These are phyloP conservation scores for Helicoverpa zea DNA, from an alignment of 1,140 invertebrate species.

Conservation along the genomic window DNA sequence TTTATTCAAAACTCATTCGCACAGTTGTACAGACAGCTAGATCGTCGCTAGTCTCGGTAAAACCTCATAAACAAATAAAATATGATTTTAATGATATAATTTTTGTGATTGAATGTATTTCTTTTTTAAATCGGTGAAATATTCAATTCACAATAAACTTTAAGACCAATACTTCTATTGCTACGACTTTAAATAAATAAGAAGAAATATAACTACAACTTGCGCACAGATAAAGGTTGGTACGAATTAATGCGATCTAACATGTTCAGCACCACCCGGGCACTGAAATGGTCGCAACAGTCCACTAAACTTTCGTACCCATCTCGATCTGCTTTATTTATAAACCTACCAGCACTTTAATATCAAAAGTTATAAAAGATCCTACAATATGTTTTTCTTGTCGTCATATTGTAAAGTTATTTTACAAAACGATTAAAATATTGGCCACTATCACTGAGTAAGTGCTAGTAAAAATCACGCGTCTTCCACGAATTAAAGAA, in stretches of 20 bases:
- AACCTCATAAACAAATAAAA: slow-evolving; percentile 75
- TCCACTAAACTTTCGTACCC: slow-evolving; percentile 76
- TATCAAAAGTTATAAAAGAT: slow-evolving; percentile 86
- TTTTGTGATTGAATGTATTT: slow-evolving; percentile 61
- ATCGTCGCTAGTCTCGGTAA: slow-evolving; percentile 74
- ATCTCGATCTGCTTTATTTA: slow-evolving; percentile 75
- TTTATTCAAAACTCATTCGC: slow-evolving; percentile 83
- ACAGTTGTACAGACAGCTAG: slow-evolving; percentile 79
- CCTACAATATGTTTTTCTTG: slow-evolving; percentile 78
- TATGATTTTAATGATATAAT: slow-evolving; percentile 63
- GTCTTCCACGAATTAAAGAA: slow-evolving; percentile 76
- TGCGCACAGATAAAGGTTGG: slow-evolving; percentile 77
- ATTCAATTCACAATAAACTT: slow-evolving; percentile 68
- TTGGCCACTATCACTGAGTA: slow-evolving; percentile 71
- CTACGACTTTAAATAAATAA: slow-evolving; percentile 85
- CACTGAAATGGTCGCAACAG: slow-evolving; percentile 72
- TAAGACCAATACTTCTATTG: slow-evolving; percentile 76
- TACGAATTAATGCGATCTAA: slow-evolving; percentile 83
- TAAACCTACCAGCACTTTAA: slow-evolving; percentile 84
- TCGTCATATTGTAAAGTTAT: slow-evolving; percentile 78
- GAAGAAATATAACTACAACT: slow-evolving; percentile 83
- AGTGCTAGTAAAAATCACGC: slow-evolving; percentile 76
- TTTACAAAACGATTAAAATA: slow-evolving; percentile 79
- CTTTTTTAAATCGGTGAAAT: slow-evolving; percentile 63
- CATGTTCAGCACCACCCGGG: slow-evolving; percentile 55